Evolutionary conservation across 2,797 vertebrate species (phyloP).

Genomic region (Graptemys geographica): DNA sequence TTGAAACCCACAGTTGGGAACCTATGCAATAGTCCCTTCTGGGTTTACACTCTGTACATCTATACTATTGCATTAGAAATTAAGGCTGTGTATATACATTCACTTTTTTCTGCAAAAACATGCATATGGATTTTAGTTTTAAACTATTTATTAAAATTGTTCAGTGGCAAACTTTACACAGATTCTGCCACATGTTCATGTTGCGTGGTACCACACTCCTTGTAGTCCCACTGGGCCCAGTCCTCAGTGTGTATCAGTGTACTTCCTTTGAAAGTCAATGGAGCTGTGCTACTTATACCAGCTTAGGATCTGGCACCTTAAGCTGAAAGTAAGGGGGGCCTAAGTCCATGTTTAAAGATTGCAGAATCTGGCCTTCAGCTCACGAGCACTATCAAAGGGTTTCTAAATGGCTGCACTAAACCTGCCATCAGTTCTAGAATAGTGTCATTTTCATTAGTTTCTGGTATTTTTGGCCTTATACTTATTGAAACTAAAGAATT

Average conservation of each 20-base stretch:
- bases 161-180: neutral
- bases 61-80: neutral
- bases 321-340: neutral
- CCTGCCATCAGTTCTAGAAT: neutral
- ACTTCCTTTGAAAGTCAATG: neutral
- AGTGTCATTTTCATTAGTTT: neutral
- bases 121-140: neutral
- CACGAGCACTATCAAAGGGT: neutral
- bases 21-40: neutral
- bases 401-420: neutral
- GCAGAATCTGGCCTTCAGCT: neutral
- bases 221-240: neutral
- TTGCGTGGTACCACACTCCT: accelerated
- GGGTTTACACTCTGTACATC: neutral
- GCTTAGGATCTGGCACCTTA: neutral
- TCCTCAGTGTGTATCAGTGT: neutral
- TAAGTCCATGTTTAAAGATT: neutral
- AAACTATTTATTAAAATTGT: neutral
- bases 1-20: neutral
- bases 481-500: neutral
- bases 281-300: neutral
- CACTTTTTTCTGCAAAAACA: neutral
- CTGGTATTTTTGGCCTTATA: neutral
- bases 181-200: neutral
- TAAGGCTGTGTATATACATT: neutral